A percentile compares a stretch with the other conserved stretches of the same genome.
phyloP scores from a whole-genome alignment of 1,140 invertebrate species.

The Pseudomyrmex cubaensis region DNA sequence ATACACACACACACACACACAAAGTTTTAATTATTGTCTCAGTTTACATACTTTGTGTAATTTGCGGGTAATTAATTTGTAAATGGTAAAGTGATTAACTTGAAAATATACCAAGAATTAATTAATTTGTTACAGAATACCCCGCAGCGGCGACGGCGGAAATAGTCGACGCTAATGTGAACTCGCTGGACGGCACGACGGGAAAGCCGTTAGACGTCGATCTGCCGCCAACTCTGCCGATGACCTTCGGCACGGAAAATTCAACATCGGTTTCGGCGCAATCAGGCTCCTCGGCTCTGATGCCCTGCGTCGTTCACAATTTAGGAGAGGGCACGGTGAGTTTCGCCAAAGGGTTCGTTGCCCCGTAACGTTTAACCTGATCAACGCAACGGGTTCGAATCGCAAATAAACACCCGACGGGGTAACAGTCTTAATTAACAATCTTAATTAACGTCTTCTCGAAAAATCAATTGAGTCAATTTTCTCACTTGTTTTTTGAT shows the following conservation, averaged over 20 bases:
- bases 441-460: too few species aligned
- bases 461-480: too few species aligned
- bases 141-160: constrained; percentile 76
- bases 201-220: constrained; percentile 78
- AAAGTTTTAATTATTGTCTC: too few species aligned
- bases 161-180: constrained; percentile 78
- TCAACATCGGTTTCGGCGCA: constrained; percentile 92
- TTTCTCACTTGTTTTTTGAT: too few species aligned
- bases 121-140: constrained; percentile 71
- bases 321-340: constrained; percentile 94
- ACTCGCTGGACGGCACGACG: constrained; percentile 79
- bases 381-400: not conserved
- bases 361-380: not conserved
- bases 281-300: constrained; percentile 91
- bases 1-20: too few species aligned
- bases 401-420: not conserved
- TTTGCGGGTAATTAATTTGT: too few species aligned
- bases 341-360: constrained; percentile 63
- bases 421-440: too few species aligned
- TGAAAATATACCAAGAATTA: not conserved
- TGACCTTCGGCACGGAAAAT: constrained; percentile 93
- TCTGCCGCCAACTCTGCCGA: constrained; percentile 83
- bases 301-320: constrained; percentile 93
- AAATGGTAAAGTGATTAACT: not conserved
- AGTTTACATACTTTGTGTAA: too few species aligned